Percentiles rank a stretch among this genome's conserved stretches.
Evolutionary conservation across 2,113 vertebrate species (phyloP).

Genomic region (Embiotoca jacksoni): DNA sequence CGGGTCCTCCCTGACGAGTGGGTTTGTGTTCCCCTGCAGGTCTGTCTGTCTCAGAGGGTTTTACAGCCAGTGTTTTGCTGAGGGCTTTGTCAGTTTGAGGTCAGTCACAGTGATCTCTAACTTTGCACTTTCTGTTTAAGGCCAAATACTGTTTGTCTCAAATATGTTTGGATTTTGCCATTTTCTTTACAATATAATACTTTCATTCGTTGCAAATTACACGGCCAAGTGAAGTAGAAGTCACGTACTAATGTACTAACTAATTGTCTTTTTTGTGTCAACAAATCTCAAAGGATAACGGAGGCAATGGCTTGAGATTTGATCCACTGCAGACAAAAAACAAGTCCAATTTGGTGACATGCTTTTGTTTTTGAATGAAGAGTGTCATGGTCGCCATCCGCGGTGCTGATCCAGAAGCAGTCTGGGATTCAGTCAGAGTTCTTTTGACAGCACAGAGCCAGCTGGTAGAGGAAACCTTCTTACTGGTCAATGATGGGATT

Average conservation of each 20-base stretch:
- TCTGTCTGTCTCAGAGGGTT: not conserved
- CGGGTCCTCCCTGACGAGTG: not conserved
- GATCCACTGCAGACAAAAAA: not conserved
- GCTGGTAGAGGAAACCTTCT: not conserved
- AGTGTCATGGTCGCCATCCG: no score
- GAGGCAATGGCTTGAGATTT: no score
- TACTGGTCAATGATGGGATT: not conserved
- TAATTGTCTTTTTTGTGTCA: no score
- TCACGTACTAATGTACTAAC: no score
- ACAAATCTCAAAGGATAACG: no score
- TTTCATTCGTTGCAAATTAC: no score
- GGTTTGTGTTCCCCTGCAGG: not conserved
- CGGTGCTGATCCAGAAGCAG: not conserved
- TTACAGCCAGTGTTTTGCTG: constrained; percentile 1
- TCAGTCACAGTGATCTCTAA: not conserved
- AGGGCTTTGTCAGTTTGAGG: not conserved
- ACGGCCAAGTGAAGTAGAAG: no score
- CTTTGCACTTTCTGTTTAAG: no score
- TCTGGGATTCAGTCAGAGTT: not conserved
- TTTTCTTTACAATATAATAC: no score
- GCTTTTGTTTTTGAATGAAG: not conserved
- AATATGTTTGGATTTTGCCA: no score
- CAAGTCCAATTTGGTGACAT: not conserved
- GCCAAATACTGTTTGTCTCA: no score
- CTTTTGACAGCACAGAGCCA: not conserved